A percentile compares a stretch with the other conserved stretches of the same genome.
Conservation (phyloP, 2,888 invertebrate genomes). For the Rhimphoctona megacephalus region DNA sequence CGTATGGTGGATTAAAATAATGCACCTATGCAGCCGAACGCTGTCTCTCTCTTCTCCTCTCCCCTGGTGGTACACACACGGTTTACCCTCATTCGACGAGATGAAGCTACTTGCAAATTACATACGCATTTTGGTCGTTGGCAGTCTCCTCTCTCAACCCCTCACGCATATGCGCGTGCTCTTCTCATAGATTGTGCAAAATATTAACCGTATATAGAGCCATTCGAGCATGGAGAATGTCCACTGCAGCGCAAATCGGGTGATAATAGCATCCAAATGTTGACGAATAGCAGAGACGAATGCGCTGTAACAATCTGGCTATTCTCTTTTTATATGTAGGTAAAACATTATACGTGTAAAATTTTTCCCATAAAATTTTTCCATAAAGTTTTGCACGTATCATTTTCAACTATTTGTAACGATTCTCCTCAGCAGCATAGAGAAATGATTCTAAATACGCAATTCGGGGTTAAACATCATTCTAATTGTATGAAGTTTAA, state of each 20-base stretch:
- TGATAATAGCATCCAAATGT: slow-evolving; percentile 53
- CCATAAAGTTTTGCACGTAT: background rate
- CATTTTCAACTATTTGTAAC: background rate
- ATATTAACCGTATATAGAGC: slow-evolving; percentile 35
- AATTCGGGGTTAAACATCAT: background rate
- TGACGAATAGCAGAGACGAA: slow-evolving; percentile 36
- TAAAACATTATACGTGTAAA: background rate
- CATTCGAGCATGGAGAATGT: slow-evolving; percentile 20
- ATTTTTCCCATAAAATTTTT: background rate
- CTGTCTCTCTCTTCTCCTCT: background rate
- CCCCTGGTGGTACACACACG: slow-evolving; percentile 40
- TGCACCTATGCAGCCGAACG: slow-evolving; percentile 74
- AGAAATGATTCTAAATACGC: too few relatives aligned
- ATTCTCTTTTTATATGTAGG: background rate
- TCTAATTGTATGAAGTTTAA: background rate
- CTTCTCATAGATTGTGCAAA: slow-evolving; percentile 35
- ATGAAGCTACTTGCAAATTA: slow-evolving; percentile 76
- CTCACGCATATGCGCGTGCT: background rate
- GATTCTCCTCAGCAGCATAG: too few relatives aligned
- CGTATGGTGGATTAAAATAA: slow-evolving; percentile 80
- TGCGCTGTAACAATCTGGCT: background rate
- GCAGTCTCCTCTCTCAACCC: background rate
- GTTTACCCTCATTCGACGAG: slow-evolving; percentile 76
- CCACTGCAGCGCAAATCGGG: slow-evolving; percentile 44
- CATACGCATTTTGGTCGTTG: slow-evolving; percentile 65